These are phyloP conservation scores for Cairina moschata DNA, from an alignment of 2,113 vertebrate genomes.

Conservation along the genomic window DNA sequence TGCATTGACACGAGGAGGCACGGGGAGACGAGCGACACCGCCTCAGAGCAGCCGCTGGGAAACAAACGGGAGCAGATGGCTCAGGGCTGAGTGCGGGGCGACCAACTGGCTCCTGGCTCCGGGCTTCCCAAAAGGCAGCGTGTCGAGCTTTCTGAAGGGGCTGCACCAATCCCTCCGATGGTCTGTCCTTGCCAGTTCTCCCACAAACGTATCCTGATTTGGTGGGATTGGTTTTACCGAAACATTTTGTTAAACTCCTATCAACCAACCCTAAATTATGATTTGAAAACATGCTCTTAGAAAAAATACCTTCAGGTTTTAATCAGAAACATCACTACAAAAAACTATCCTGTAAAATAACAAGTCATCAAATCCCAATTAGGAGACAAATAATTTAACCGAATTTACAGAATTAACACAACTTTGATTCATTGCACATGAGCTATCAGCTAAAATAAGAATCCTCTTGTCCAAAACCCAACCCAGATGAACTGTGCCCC, in stretches of 20 bases:
- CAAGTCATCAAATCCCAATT: not conserved
- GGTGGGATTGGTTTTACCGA: not conserved
- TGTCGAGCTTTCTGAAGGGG: not conserved
- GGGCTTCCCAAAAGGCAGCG: not conserved
- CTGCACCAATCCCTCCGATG: not conserved
- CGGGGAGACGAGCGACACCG: not conserved
- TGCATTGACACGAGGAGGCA: not conserved
- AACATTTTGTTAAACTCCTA: not conserved
- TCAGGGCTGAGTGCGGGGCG: not conserved
- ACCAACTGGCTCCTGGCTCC: not conserved
- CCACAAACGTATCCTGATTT: not conserved
- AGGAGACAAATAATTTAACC: not conserved
- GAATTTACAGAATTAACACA: not conserved
- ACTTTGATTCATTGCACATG: too few species aligned
- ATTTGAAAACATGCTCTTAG: not conserved
- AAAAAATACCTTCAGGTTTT: too few species aligned
- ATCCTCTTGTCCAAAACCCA: not conserved
- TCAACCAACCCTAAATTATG: not conserved
- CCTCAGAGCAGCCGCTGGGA: not conserved
- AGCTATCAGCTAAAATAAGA: not conserved
- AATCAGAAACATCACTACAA: not conserved
- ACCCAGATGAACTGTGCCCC: not conserved
- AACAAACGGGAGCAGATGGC: not conserved
- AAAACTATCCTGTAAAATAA: not conserved
- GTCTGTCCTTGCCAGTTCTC: not conserved